phyloP scores from a whole-genome alignment of 1,140 invertebrate genomes.

The Formica exsecta region DNA sequence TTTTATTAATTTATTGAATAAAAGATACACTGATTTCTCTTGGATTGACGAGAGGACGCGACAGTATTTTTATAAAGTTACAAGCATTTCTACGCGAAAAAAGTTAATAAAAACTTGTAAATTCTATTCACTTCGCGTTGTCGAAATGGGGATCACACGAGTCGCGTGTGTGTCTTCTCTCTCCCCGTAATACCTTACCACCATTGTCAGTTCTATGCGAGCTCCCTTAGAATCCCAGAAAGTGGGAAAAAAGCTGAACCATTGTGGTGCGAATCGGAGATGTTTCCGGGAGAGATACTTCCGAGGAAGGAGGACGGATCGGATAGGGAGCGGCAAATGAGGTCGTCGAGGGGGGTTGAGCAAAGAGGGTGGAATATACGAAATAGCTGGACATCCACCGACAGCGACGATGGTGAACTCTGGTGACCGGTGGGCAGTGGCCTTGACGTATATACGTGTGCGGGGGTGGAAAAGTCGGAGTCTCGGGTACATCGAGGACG shows the following conservation, averaged over 20 bases:
- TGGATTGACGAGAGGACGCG: not conserved
- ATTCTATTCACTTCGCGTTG: slow-evolving; percentile 27
- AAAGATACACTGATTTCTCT: not conserved
- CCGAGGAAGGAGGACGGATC: slow-evolving; percentile 54
- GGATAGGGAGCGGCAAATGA: slow-evolving; percentile 45
- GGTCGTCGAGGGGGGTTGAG: slow-evolving; percentile 20
- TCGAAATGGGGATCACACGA: not conserved
- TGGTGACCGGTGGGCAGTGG: slow-evolving; percentile 76
- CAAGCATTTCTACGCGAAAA: not conserved
- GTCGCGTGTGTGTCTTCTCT: slow-evolving; percentile 14
- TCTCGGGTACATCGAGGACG: slow-evolving; percentile 40
- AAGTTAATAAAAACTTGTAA: not conserved
- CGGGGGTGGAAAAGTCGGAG: slow-evolving; percentile 55
- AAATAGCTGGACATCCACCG: slow-evolving; percentile 53
- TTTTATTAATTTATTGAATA: slow-evolving; percentile 1
- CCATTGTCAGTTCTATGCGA: not conserved
- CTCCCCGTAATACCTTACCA: slow-evolving; percentile 22
- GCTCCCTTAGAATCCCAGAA: slow-evolving; percentile 36
- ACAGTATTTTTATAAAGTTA: not conserved
- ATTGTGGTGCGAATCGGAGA: slow-evolving; percentile 68
- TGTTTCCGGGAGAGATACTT: slow-evolving; percentile 59
- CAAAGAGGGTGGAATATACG: slow-evolving; percentile 43
- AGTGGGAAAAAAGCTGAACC: slow-evolving; percentile 55
- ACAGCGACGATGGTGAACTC: slow-evolving; percentile 22
- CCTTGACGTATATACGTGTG: slow-evolving; percentile 58